Base-by-base conservation (phyloP, 2,888 invertebrate genomes). In the Mystacides longicornis region DNA sequence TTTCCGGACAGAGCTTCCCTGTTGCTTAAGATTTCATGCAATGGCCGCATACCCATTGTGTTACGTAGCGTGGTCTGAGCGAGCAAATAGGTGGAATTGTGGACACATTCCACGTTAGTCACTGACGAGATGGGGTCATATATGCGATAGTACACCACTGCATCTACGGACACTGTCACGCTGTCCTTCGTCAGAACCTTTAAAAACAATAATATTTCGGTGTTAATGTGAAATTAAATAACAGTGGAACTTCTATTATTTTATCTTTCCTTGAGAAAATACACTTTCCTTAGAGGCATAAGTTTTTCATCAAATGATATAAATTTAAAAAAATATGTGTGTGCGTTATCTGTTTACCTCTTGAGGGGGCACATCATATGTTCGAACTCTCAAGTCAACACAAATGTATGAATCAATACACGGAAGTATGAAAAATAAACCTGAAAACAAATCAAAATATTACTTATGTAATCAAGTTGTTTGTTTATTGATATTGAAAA, bases 281-380 rank as follows among this genome's bases (percentile, higher is more conserved):
- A n/a, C n/a, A n/a, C n/a, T n/a, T n/a, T n/a, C n/a, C n/a, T n/a
- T n/a, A n/a, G n/a, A n/a, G n/a, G n/a, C n/a, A n/a, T n/a, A n/a
- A n/a, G n/a, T n/a, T n/a, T n/a, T n/a, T n/a, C n/a, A n/a, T n/a
- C n/a, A n/a, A n/a, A n/a, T n/a, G n/a, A n/a, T n/a, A n/a, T n/a
- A n/a, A n/a, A n/a, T n/a, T n/a, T n/a, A n/a, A n/a, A n/a, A n/a
- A n/a, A n/a, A n/a, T n/a, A n/a, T n/a, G n/a, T n/a, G n/a, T n/a
- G n/a, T n/a, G 21, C n/a, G n/a, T n/a, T n/a, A n/a, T n/a, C n/a
- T 21, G 46, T 51, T 51, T 78, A 94, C 96, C 83, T 97, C 97
- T 78, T 98, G 97, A 0, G 97, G 96, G 49, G 97, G 97, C 49
- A 98, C 93, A 67, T 98, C 97, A 70, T 97, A 98, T 1, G 95